Conservation (phyloP, 30 jellyfish, hydroid and myxozoan genomes). For the Turritopsis rubra region DNA sequence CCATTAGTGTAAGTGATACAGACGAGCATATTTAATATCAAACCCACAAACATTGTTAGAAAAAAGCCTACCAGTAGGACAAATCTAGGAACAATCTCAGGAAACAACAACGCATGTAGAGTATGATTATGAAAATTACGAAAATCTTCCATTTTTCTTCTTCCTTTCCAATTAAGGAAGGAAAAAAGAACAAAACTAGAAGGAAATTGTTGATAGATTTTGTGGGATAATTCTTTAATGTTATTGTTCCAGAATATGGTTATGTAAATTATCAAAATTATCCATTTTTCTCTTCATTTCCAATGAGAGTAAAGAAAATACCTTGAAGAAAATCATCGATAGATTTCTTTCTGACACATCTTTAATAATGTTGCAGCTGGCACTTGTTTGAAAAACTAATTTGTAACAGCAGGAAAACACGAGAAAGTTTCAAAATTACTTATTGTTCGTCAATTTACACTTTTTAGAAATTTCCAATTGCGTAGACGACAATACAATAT, state of each 20-base stretch:
- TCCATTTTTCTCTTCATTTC: not conserved
- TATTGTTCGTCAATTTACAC: too few species aligned
- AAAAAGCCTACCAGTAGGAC: not conserved
- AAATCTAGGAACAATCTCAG: not conserved
- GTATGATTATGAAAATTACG: not conserved
- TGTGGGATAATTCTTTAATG: not conserved
- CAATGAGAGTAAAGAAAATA: too few species aligned
- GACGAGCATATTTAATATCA: not conserved
- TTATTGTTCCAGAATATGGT: too few species aligned
- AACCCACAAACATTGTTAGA: not conserved
- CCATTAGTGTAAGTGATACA: not conserved
- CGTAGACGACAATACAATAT: too few species aligned
- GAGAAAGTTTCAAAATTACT: too few species aligned
- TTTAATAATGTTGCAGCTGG: too few species aligned
- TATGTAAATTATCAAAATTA: not conserved
- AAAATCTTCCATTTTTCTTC: not conserved
- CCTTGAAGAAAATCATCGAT: too few species aligned
- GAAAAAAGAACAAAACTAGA: too few species aligned
- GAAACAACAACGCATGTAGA: not conserved
- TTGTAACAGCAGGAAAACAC: too few species aligned
- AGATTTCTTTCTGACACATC: too few species aligned
- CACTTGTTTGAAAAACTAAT: too few species aligned
- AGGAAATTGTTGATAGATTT: not conserved
- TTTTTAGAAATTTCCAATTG: too few species aligned
- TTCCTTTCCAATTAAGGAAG: not conserved